A percentile compares a stretch with the other conserved stretches of the same genome.
Evolutionary conservation across 2,113 vertebrate genomes (phyloP).

Genomic region (Varanus komodoensis): DNA sequence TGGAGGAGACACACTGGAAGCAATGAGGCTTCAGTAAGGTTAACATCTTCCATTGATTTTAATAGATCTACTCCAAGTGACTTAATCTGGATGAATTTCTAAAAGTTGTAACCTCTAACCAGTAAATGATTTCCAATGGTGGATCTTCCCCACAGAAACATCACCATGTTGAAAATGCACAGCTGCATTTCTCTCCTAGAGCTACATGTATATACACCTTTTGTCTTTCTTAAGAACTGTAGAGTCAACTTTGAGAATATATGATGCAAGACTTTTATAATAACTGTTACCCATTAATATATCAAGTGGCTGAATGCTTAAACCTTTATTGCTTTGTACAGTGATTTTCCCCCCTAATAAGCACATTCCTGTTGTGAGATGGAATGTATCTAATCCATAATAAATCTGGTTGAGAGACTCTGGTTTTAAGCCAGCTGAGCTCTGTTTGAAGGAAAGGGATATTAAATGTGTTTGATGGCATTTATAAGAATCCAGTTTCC

Average conservation of each 20-base stretch:
- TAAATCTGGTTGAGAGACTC: conserved; percentile 79
- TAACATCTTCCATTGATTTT: not conserved
- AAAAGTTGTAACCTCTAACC: not conserved
- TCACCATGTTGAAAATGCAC: not conserved
- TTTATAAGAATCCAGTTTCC: conserved; percentile 80
- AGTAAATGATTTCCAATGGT: not conserved
- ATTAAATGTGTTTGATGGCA: conserved; percentile 75
- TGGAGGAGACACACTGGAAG: not conserved
- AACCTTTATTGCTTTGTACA: conserved; percentile 65
- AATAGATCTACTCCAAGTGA: not conserved
- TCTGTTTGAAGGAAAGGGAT: conserved; percentile 76
- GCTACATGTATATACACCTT: not conserved
- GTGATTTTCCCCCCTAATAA: conserved; percentile 69
- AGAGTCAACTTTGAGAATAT: conserved; percentile 49
- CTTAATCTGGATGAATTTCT: not conserved
- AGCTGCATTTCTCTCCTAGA: not conserved
- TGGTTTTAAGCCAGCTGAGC: conserved; percentile 73
- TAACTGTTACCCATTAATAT: conserved; percentile 57
- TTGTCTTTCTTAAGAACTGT: conserved; percentile 47
- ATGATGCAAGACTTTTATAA: conserved; percentile 45
- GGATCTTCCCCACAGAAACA: not conserved
- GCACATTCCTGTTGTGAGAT: conserved; percentile 78
- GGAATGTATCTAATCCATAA: conserved; percentile 76
- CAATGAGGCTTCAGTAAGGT: not conserved
- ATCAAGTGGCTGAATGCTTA: conserved; percentile 56